These are phyloP conservation scores for Drosophila multiciliata DNA, from an alignment of 2,888 invertebrate species.

Conservation along the genomic window DNA sequence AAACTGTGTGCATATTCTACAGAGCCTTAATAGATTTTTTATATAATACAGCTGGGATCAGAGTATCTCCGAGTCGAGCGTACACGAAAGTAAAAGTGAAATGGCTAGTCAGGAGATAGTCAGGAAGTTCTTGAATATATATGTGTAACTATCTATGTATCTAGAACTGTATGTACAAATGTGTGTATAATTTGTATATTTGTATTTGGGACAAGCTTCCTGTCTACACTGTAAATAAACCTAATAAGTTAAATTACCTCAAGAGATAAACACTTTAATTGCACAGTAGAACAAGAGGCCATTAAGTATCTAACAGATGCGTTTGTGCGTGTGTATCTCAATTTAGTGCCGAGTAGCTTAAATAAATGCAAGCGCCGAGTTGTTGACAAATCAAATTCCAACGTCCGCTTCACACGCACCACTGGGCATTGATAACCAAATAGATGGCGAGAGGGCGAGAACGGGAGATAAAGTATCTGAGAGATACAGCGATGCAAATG, in stretches of 20 bases:
- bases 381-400: conserved; percentile 63
- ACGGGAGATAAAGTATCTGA: conserved; percentile 26
- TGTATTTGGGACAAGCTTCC: conserved; percentile 64
- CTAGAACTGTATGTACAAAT: neutral
- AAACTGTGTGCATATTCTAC: neutral
- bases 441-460: neutral
- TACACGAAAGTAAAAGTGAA: conserved; percentile 17
- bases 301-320: conserved; percentile 50
- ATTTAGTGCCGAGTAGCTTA: conserved; percentile 31
- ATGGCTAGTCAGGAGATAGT: conserved; percentile 27
- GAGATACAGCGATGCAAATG: conserved; percentile 56
- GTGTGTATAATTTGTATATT: neutral
- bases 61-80: neutral
- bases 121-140: conserved; percentile 11
- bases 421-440: conserved; percentile 15
- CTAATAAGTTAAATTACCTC: conserved; percentile 66
- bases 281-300: conserved; percentile 60
- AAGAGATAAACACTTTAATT: conserved; percentile 66
- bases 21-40: neutral
- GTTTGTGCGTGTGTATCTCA: conserved; percentile 41
- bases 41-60: neutral
- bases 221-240: conserved; percentile 59
- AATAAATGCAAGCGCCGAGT: conserved; percentile 41
- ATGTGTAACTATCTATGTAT: conserved; percentile 25
- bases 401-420: conserved; percentile 15